Evolutionary conservation across 2,113 vertebrate species (phyloP), one percentile per base, ranked within the genome.

Genomic region (Triplophysa siluroides): DNA sequence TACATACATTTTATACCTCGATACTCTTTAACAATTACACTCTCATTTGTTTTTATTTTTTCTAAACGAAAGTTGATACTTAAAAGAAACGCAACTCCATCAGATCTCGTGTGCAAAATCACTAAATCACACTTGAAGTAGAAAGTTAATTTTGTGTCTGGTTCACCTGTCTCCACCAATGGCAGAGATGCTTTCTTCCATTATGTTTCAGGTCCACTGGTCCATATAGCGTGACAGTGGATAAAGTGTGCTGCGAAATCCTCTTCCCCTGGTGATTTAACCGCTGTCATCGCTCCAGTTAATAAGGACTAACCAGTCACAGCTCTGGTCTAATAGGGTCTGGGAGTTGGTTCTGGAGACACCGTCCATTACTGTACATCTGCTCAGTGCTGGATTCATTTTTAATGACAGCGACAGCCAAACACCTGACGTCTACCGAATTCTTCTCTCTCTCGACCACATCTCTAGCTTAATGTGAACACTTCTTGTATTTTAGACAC

Each of bases 301-400:
- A 71, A 79, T 76, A 76, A 79, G 81, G 63, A 83, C 52, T 70
- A 26, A 26, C 50, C 60, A 58, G 23, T 47, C 58, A n/a, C 47
- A 68, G 45, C 23, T 76, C 69, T 69, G 54, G 14, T 43, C 33
- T 84, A 81, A 81, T 81, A 70, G 69, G 68, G 43, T 56, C 64
- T 13, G 76, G 69, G 33, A 19, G n/a, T 41, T 4, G 61, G n/a
- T 52, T 72, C 11, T 13, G 19, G n/a, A 71, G 76, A 45, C 69
- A 70, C 41, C 60, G 21, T 33, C 33, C 50, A 64, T 58, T 81
- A 52, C 56, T 63, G 43, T 63, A 62, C 23, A 1, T 0, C 8
- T 38, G 23, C 18, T 21, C 43, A 23, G 21, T 2, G 14, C 23
- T 60, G 64, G 18, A 67, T 61, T 60, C 12, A 62, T 45, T 7